These are phyloP conservation scores for Drosophila kepulauana DNA, from an alignment of 1,140 invertebrate species.

Conservation along the genomic window DNA sequence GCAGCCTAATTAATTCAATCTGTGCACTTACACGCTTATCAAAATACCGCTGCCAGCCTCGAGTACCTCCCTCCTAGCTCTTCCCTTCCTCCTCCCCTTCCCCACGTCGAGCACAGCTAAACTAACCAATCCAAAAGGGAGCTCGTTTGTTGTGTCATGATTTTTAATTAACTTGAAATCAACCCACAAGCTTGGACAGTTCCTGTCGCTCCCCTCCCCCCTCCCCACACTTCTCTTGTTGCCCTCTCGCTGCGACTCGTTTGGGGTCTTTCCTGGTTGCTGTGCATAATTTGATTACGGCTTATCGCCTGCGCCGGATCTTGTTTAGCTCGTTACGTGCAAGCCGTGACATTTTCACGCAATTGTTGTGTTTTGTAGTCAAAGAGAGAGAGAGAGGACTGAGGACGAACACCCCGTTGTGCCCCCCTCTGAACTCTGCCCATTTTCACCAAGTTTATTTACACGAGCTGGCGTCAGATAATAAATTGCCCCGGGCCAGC, in stretches of 20 bases:
- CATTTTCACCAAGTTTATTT: slow-evolving; percentile 73
- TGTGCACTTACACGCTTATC: slow-evolving; percentile 84
- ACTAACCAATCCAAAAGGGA: slow-evolving; percentile 17
- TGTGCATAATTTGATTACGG: slow-evolving; percentile 83
- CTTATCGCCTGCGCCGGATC: slow-evolving; percentile 72
- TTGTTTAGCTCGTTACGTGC: slow-evolving; percentile 82
- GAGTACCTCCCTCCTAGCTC: neutral
- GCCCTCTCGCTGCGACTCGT: neutral
- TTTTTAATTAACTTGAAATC: slow-evolving; percentile 85
- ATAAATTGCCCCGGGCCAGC: slow-evolving; percentile 64
- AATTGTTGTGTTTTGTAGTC: slow-evolving; percentile 67
- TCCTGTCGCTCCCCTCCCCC: neutral
- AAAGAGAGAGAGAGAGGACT: neutral
- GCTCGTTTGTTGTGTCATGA: slow-evolving; percentile 76
- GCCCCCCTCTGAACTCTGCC: slow-evolving; percentile 9
- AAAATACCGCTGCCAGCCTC: slow-evolving; percentile 44
- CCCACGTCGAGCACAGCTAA: neutral
- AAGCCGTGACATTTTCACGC: slow-evolving; percentile 82
- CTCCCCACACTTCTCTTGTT: too few relatives aligned
- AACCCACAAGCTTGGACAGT: slow-evolving; percentile 49
- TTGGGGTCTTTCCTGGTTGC: slow-evolving; percentile 32
- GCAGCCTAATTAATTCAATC: slow-evolving; percentile 80
- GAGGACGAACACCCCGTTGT: neutral
- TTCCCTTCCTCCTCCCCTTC: neutral
- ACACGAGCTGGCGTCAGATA: slow-evolving; percentile 81